Evolutionary conservation across 2,797 vertebrate genomes (phyloP).

Genomic region (Liparis tanakae): DNA sequence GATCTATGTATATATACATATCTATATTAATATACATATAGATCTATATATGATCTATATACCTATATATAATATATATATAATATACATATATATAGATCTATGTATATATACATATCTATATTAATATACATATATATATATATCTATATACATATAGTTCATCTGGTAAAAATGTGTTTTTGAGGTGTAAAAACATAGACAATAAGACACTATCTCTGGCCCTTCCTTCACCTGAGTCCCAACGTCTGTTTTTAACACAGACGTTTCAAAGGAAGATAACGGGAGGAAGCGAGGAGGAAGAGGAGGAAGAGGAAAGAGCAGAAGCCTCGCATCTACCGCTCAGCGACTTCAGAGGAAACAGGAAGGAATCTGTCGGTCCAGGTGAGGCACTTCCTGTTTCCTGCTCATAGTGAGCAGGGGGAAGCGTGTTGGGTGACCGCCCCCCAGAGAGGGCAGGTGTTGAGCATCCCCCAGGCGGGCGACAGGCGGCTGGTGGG

Average conservation of each 20-base stretch:
- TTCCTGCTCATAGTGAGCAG: not conserved
- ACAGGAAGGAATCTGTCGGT: slow-evolving; percentile 89
- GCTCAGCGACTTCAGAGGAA: slow-evolving; percentile 88
- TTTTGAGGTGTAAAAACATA: no score
- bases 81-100: no score
- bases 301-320: slow-evolving; percentile 29
- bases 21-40: no score
- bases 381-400: slow-evolving; percentile 74
- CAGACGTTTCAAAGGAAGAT: slow-evolving; percentile 60
- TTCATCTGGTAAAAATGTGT: no score
- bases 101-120: no score
- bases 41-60: no score
- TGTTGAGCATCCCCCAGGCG: slow-evolving; percentile 86
- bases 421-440: not conserved
- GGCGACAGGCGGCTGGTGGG: slow-evolving; percentile 93
- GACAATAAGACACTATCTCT: no score
- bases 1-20: no score
- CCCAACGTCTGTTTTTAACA: slow-evolving; percentile 10
- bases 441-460: slow-evolving; percentile 86
- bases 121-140: no score
- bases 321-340: slow-evolving; percentile 74
- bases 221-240: no score
- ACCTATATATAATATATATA: no score
- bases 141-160: no score
- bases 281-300: slow-evolving; percentile 47